Percentiles rank a stretch among this genome's conserved stretches.
Conservation (phyloP, 1,140 invertebrate species). For the Monomorium pharaonis region DNA sequence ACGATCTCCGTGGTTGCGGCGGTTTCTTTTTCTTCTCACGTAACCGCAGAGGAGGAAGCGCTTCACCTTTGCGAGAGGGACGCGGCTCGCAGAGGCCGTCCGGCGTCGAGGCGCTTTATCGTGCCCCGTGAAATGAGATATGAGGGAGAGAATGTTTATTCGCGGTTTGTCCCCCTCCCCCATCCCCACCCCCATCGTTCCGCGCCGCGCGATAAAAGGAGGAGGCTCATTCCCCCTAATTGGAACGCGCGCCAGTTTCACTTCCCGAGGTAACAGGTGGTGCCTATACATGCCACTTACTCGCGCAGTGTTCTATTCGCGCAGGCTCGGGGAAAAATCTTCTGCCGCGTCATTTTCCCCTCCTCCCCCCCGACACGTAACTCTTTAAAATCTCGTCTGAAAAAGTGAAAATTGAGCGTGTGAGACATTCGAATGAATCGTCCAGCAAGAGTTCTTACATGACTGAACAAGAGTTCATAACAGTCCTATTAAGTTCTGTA, state of each 20-base stretch:
- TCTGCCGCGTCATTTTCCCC: neutral
- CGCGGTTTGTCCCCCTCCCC: slow-evolving; percentile 65
- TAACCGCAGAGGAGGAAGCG: slow-evolving; percentile 14
- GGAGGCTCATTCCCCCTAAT: slow-evolving; percentile 72
- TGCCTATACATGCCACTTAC: slow-evolving; percentile 62
- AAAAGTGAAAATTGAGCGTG: no score
- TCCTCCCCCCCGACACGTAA: no score
- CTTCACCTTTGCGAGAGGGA: slow-evolving; percentile 43
- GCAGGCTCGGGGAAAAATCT: slow-evolving; percentile 33
- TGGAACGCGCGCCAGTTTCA: slow-evolving; percentile 67
- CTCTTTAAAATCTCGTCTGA: no score
- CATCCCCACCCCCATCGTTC: slow-evolving; percentile 30
- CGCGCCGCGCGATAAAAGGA: slow-evolving; percentile 64
- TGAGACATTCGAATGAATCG: no score
- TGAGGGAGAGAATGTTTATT: slow-evolving; percentile 65
- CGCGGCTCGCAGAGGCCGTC: slow-evolving; percentile 40
- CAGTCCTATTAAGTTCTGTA: no score
- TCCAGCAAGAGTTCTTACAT: no score
- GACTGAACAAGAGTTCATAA: no score
- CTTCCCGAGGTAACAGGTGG: slow-evolving; percentile 73
- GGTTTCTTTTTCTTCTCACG: neutral
- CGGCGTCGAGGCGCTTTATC: slow-evolving; percentile 49
- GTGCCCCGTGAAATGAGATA: slow-evolving; percentile 58
- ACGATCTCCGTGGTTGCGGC: neutral
- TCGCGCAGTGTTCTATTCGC: slow-evolving; percentile 37